Percentiles rank a stretch among this genome's conserved stretches.
Evolutionary conservation across 2,797 vertebrate genomes (phyloP).

Genomic region (Syngnathus acus): DNA sequence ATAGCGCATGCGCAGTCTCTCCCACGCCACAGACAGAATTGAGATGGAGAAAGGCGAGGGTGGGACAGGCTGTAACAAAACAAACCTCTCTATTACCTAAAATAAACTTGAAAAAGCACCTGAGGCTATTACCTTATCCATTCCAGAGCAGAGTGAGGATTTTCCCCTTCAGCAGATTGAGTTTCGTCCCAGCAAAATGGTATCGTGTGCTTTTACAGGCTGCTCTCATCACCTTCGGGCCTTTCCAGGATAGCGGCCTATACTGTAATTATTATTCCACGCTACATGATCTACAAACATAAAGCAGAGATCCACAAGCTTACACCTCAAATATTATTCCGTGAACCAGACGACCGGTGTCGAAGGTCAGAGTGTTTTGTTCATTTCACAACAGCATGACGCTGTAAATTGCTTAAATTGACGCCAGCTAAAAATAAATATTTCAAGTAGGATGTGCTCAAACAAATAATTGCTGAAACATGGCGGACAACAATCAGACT

Average conservation of each 20-base stretch:
- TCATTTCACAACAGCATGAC: slow-evolving; percentile 11
- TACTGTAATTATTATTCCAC: slow-evolving; percentile 60
- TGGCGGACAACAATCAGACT: too few species aligned
- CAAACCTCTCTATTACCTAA: slow-evolving; percentile 83
- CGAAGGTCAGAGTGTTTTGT: slow-evolving; percentile 27
- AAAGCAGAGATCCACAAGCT: slow-evolving; percentile 26
- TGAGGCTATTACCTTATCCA: slow-evolving; percentile 77
- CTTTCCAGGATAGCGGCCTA: slow-evolving; percentile 43
- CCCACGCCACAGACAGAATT: neutral
- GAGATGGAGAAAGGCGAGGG: slow-evolving; percentile 41
- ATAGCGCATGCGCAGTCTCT: slow-evolving; percentile 80
- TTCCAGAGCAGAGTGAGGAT: slow-evolving; percentile 61
- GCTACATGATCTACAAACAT: slow-evolving; percentile 48
- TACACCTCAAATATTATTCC: slow-evolving; percentile 24
- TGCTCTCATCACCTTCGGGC: slow-evolving; percentile 61
- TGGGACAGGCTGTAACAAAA: slow-evolving; percentile 77
- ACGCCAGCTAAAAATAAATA: too few species aligned
- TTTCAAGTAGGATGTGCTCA: neutral
- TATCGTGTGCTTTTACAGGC: slow-evolving; percentile 57
- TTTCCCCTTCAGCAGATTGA: slow-evolving; percentile 50
- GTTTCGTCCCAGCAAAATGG: slow-evolving; percentile 62
- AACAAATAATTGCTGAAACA: too few species aligned
- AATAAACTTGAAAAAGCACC: slow-evolving; percentile 86
- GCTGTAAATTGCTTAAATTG: neutral
- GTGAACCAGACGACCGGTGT: slow-evolving; percentile 22